Evolutionary conservation across 2,113 vertebrate genomes (phyloP).

Genomic region (Otolemur garnettii): DNA sequence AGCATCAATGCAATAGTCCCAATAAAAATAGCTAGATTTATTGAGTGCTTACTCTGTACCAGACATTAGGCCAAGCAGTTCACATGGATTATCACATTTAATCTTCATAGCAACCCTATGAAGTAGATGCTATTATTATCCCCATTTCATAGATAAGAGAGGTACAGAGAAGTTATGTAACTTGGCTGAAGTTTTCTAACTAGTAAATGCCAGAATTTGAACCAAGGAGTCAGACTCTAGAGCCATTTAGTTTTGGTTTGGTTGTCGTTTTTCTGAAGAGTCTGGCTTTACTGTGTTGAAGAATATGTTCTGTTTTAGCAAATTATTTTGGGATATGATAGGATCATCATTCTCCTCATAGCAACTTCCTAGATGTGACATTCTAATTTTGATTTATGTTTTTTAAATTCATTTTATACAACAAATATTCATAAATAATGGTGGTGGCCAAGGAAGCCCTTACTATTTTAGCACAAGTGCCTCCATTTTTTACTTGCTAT

Average conservation of each 20-base stretch:
- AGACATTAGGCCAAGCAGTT: background rate
- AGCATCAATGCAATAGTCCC: background rate
- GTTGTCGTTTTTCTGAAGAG: conserved; percentile 17
- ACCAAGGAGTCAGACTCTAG: background rate
- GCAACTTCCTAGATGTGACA: conserved; percentile 32
- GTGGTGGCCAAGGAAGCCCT: background rate
- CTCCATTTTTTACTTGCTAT: conserved; percentile 46
- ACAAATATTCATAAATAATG: conserved; percentile 41
- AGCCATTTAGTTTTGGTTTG: conserved; percentile 23
- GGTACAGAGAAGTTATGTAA: background rate
- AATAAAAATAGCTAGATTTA: background rate
- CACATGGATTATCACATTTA: conserved; percentile 19
- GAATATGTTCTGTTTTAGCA: conserved; percentile 24
- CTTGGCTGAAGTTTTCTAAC: background rate
- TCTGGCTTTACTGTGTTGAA: conserved; percentile 4
- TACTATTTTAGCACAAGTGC: conserved; percentile 22
- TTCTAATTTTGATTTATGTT: conserved; percentile 32
- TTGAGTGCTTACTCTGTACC: background rate
- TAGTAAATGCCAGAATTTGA: conserved; percentile 20
- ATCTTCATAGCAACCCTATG: background rate
- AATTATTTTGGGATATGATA: conserved; percentile 48
- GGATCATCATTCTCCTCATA: background rate
- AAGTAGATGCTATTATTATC: conserved; percentile 20
- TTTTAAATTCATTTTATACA: conserved; percentile 60
- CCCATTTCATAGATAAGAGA: background rate